Base-by-base conservation (phyloP, 1,140 invertebrate species). In the Tetragonula clypearis region DNA sequence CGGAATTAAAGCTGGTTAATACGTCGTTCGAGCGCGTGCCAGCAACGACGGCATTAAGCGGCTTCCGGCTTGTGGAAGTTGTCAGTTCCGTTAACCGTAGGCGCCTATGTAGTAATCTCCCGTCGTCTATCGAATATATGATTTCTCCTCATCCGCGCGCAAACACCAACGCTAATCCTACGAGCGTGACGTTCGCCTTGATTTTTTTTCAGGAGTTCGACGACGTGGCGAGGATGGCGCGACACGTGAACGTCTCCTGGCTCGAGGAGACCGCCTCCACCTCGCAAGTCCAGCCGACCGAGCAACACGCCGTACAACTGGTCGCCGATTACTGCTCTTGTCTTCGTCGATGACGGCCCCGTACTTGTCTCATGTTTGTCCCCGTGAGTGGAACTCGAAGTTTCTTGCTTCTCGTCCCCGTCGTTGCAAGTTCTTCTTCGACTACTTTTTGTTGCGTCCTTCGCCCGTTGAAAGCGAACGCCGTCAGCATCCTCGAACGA, bases 221-320 rank as follows among this genome's bases (percentile, higher is more conserved):
- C 9, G 84, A 86, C 14, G 66, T 92, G 30, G 90, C 93, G 15
- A 93, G 91, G 72, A 86, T 82, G 8, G 91, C 87, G 11, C 90
- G 90, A 12, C 94, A 94, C 84, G 93, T 94, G 23, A 90, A 77
- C 1, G 79, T 93, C n/a, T 91, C 88, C 1, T 94, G 94, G 93
- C 11, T 94, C n/a, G 90, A 94, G 2, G 86, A 79, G 21, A 85
- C 86, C 0, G 89, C 86, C 15, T n/a, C 78, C 2, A 65, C 41
- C 2, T 90, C 88, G 3, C 86, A 86, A 74, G 84, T 84, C 26
- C 87, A 88, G 26, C 74, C 90, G 1, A 26, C 81, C 12, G 68
- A 79, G 12, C 66, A 65, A 0, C 88, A 92, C 53, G 93, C 93
- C 5, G 92, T 94, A 2, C 84, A 79, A 56, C 66, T 94, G 23